Evolutionary conservation across 2,888 invertebrate species (phyloP), one percentile per base, ranked within the genome.

Genomic region (Rhabditoides inermis): DNA sequence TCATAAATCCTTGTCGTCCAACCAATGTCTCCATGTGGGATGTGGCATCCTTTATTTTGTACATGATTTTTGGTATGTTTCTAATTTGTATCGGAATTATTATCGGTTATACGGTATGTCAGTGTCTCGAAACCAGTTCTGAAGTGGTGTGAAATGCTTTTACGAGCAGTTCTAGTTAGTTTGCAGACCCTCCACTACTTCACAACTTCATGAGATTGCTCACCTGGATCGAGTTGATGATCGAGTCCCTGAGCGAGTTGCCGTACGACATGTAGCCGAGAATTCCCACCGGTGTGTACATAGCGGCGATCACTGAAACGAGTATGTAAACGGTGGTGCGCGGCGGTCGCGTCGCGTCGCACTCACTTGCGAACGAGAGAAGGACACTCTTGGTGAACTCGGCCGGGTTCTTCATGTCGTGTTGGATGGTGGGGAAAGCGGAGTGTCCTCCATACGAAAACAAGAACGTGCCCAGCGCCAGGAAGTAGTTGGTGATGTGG

Each of bases 381-480:
- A 65, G 41, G 37, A 66, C 61, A 25, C 63, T 59, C 51, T 66
- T 69, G 27, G 68, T 65, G 65, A 73, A 73, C 27, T 72, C 69
- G 32, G 45, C 51, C 10, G 73, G 73, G n/a, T 60, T 53, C 36
- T 54, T 62, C 73, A 73, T 73, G 55, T 73, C 73, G 50, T 72
- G 69, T 53, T 73, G 65, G 45, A 72, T 70, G 12, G 72, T 72
- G 18, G 72, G 72, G 54, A 72, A 70, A 10, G 71, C 69, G 6
- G 69, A 63, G 45, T 71, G 56, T 12, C 52, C 53, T 28, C 73
- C 73, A 44, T 67, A 70, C 15, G 72, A 61, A 59, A 74, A 73
- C 20, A 74, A 57, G 25, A 73, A 55, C 5, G 73, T 73, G 42
- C 73, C 73, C 53, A 73, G 60, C 6, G 74, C 68, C 3, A 73